These are phyloP conservation scores for Sciurus carolinensis DNA, from an alignment of 2,797 vertebrate species.

Conservation along the genomic window DNA sequence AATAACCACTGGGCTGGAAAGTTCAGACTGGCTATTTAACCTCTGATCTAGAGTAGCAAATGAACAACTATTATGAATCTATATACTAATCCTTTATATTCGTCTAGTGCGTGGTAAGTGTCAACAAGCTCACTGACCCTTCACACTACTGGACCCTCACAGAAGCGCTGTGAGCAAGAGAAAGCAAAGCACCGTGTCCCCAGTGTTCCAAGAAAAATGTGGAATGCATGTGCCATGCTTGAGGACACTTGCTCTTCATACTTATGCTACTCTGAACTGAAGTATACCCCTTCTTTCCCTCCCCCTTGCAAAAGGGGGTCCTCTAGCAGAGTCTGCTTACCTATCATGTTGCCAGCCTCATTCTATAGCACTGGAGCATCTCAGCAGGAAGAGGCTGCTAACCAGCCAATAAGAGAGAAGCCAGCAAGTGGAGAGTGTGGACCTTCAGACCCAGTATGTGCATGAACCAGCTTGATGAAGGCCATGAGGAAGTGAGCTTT, in stretches of 20 bases:
- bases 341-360: not conserved
- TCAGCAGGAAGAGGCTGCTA: slow-evolving; percentile 12
- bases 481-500: not conserved
- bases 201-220: slow-evolving; percentile 34
- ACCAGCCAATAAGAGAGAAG: not conserved
- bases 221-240: not conserved
- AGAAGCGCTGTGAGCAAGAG: slow-evolving; percentile 55
- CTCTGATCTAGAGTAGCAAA: slow-evolving; percentile 34
- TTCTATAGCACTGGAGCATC: not conserved
- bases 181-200: slow-evolving; percentile 55
- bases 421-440: not conserved
- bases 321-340: not conserved
- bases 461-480: not conserved
- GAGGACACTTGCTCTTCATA: slow-evolving; percentile 38
- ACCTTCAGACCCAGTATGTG: not conserved
- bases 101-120: slow-evolving; percentile 61
- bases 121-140: slow-evolving; percentile 19
- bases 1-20: slow-evolving; percentile 26
- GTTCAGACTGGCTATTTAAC: slow-evolving; percentile 6
- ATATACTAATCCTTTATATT: slow-evolving; percentile 69
- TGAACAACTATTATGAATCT: slow-evolving; percentile 25
- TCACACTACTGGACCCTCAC: slow-evolving; percentile 37
- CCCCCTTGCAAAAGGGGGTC: slow-evolving; percentile 9
- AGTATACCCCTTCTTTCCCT: not conserved
- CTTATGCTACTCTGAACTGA: slow-evolving; percentile 40